Evolutionary conservation across 2,113 vertebrate species (phyloP).

Genomic region (Notarius quadriscutis): DNA sequence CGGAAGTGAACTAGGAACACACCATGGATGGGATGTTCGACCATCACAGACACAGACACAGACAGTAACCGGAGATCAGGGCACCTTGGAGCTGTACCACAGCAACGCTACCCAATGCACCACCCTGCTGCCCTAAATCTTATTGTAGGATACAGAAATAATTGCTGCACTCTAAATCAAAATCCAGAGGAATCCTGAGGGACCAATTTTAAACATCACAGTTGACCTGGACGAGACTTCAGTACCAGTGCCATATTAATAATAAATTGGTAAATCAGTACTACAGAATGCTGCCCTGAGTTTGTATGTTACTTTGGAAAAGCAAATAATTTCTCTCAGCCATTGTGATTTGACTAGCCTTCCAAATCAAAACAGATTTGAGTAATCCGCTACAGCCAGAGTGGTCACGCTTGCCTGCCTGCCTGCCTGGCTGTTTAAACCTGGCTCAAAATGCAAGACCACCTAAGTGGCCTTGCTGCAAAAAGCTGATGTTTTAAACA

Average conservation of each 20-base stretch:
- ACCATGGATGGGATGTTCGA: background rate
- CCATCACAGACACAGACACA: background rate
- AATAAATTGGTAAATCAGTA: background rate
- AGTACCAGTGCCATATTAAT: background rate
- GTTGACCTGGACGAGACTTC: background rate
- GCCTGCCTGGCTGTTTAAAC: background rate
- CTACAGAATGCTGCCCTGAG: background rate
- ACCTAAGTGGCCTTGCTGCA: background rate
- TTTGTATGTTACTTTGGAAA: background rate
- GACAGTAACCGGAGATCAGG: background rate
- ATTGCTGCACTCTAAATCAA: background rate
- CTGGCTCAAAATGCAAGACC: background rate
- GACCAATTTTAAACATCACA: background rate
- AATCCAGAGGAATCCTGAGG: background rate
- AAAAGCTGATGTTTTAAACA: slow-evolving; percentile 12
- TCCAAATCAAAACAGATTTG: slow-evolving; percentile 34
- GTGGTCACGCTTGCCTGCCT: background rate
- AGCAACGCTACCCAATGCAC: background rate
- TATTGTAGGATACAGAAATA: background rate
- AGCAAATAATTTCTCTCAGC: slow-evolving; percentile 32
- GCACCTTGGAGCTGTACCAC: background rate
- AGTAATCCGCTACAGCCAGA: background rate
- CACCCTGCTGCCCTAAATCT: background rate
- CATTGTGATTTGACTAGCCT: slow-evolving; percentile 15
- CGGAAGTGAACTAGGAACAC: background rate